A percentile compares a stretch with the other conserved stretches of the same genome.
Evolutionary conservation across 2,888 invertebrate species (phyloP).

Genomic region (Hirtodrosophila duncani): DNA sequence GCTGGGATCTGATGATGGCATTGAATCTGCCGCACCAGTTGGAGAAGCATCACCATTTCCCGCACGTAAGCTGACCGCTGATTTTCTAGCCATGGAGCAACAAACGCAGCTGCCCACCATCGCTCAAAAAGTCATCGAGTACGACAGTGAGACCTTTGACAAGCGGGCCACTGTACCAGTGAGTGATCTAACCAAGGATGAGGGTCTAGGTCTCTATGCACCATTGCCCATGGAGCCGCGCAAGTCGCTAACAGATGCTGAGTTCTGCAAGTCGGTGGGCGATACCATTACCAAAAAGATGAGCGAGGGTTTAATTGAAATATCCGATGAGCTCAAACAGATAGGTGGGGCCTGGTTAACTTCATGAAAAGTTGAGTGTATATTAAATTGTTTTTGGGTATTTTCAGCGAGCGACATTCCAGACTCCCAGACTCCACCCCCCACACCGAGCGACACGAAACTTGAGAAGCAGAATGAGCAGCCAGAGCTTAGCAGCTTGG

Average conservation of each 20-base stretch:
- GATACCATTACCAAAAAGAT: slow-evolving; percentile 77
- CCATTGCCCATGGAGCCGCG: slow-evolving; percentile 65
- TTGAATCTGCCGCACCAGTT: slow-evolving; percentile 68
- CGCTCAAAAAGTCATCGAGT: slow-evolving; percentile 9
- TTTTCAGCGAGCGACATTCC: slow-evolving; percentile 71
- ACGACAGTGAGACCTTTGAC: slow-evolving; percentile 37
- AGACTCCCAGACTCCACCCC: slow-evolving; percentile 77
- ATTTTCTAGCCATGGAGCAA: slow-evolving; percentile 59
- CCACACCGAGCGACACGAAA: slow-evolving; percentile 76
- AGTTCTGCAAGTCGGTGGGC: slow-evolving; percentile 77
- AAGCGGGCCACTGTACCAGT: slow-evolving; percentile 42
- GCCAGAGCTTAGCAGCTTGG: slow-evolving; percentile 38
- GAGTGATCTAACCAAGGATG: slow-evolving; percentile 34
- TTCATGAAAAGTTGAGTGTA: background rate
- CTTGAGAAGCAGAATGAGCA: slow-evolving; percentile 58
- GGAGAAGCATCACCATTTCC: slow-evolving; percentile 46
- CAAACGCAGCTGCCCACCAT: slow-evolving; percentile 32
- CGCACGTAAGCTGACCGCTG: slow-evolving; percentile 53
- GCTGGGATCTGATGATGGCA: slow-evolving; percentile 50
- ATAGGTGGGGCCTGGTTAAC: slow-evolving; percentile 54
- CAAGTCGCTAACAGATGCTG: slow-evolving; percentile 76
- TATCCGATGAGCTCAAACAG: slow-evolving; percentile 72
- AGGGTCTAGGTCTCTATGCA: slow-evolving; percentile 44
- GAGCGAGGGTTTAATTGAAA: slow-evolving; percentile 75
- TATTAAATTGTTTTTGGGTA: background rate